Conservation (phyloP, 23 tunicate species). For the Diplosoma virens region DNA sequence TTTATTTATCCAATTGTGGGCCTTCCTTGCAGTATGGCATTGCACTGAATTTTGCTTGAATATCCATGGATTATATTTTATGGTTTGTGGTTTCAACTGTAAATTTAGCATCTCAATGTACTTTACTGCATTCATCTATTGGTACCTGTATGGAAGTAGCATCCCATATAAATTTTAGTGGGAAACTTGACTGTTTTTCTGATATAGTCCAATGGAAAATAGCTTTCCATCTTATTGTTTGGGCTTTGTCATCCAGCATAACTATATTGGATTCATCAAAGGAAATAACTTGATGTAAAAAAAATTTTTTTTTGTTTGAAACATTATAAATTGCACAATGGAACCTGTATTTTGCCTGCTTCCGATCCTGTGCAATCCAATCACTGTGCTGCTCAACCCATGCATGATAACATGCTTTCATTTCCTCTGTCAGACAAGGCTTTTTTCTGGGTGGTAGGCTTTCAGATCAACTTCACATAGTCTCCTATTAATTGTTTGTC, state of each 20-base stretch:
- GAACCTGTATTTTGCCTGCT: slow-evolving; percentile 4
- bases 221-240: not conserved
- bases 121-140: slow-evolving; percentile 4
- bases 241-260: not conserved
- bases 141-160: slow-evolving; percentile 7
- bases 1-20: not conserved
- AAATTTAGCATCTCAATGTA: slow-evolving; percentile 16
- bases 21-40: slow-evolving; percentile 5
- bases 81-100: not conserved
- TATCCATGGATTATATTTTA: not conserved
- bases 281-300: slow-evolving; percentile 1
- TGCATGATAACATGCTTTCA: not conserved
- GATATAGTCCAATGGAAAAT: not conserved
- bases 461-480: slow-evolving; percentile 9
- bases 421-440: not conserved
- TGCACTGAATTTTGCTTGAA: slow-evolving; percentile 4
- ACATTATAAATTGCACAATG: not conserved
- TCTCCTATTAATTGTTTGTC: not conserved
- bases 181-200: not conserved
- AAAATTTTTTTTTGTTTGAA: not conserved
- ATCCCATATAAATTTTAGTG: not conserved
- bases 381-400: slow-evolving; percentile 12
- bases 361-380: slow-evolving; percentile 7
- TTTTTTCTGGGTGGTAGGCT: slow-evolving; percentile 10
- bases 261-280: not conserved